Base-by-base conservation (phyloP, 2,797 vertebrate species). In the Scolopax rusticola region DNA sequence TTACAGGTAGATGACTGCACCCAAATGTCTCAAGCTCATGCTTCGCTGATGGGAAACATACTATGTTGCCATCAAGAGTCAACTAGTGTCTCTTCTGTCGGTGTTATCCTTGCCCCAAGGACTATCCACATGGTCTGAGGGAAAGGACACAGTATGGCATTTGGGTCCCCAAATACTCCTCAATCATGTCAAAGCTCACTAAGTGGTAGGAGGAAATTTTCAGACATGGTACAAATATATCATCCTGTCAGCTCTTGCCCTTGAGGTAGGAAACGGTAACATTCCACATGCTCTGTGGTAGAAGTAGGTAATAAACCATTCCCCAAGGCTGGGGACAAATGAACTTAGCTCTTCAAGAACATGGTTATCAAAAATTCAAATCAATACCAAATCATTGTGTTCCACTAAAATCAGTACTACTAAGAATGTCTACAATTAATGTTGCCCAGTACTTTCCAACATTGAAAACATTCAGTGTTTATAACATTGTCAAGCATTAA, bases 191-290 rank as follows among this genome's bases (percentile, higher is more conserved):
- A 40, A 75, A 12, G 64, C 8, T 67, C 20, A 25, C 17, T 25
- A 24, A 3, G 2, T n/a, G 5, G 14, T 18, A 63, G 12, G 11
- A 9, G 6, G 8, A 86, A 51, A 63, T 78, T 70, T 87, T 89
- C 64, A 77, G 12, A 53, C 33, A 11, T 73, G 63, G 25, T 65
- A 57, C 24, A 64, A 60, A 51, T 59, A 23, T 3, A 15, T 12
- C 40, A 20, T 50, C 59, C 28, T 77, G n/a, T 24, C 50, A 84
- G 15, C 12, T 48, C 54, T 73, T 65, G 32, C 24, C 21, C 27
- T 73, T 0, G 0, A 57, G 28, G 33, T 48, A 71, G 69, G 50
- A 74, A 85, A 45, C 2, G 2, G 12, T 19, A 77, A 61, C 19
- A 67, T 41, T 65, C 30, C 36, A 70, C 4, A 3, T 14, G 20